A percentile compares a stretch with the other conserved stretches of the same genome.
Evolutionary conservation across 2,888 invertebrate species (phyloP).

Genomic region (Apamea epomidion): DNA sequence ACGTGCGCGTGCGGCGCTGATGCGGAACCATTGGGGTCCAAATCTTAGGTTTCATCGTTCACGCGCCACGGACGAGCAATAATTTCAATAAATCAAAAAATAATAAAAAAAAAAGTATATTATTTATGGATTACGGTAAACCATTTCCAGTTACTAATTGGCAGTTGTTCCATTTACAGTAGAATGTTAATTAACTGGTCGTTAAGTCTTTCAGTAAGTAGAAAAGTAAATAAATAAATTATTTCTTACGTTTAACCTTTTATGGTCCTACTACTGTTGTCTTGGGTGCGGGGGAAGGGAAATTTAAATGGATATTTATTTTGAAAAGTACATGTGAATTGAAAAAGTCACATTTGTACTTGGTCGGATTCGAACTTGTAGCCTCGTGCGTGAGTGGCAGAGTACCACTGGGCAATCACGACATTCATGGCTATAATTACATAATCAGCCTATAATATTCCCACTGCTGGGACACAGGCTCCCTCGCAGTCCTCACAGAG

Average conservation of each 20-base stretch:
- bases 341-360: not conserved
- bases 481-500: no score
- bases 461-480: no score
- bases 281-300: not conserved
- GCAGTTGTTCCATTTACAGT: slow-evolving; percentile 25
- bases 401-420: not conserved
- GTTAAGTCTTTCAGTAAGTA: slow-evolving; percentile 23
- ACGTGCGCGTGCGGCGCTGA: slow-evolving; percentile 7
- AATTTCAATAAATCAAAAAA: slow-evolving; percentile 37
- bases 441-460: no score
- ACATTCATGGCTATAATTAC: not conserved
- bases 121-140: slow-evolving; percentile 23
- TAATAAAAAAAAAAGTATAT: not conserved
- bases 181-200: slow-evolving; percentile 16
- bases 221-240: slow-evolving; percentile 23
- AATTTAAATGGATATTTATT: not conserved
- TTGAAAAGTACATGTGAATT: not conserved
- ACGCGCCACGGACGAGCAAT: slow-evolving; percentile 35
- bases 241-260: not conserved
- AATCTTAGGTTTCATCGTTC: slow-evolving; percentile 46
- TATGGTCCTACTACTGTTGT: not conserved
- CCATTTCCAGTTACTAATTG: slow-evolving; percentile 31
- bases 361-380: not conserved
- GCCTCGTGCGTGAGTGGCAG: no score
- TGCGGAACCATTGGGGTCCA: slow-evolving; percentile 37